These are phyloP conservation scores for Ariopsis seemanni DNA, from an alignment of 2,113 vertebrate genomes.

Conservation along the genomic window DNA sequence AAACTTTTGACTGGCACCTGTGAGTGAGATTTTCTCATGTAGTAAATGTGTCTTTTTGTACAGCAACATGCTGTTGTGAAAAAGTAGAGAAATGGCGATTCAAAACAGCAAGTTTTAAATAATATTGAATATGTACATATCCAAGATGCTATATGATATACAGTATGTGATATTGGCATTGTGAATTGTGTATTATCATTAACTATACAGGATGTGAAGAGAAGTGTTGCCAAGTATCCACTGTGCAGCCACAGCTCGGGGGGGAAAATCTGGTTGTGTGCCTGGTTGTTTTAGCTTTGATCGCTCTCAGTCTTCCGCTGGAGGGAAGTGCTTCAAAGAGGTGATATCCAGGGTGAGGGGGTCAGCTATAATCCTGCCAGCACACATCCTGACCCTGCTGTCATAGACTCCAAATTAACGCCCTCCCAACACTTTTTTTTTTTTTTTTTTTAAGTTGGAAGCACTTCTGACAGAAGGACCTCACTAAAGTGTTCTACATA, in stretches of 20 bases:
- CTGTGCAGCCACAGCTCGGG: neutral
- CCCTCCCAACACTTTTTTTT: neutral
- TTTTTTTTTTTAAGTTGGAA: neutral
- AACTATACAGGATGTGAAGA: neutral
- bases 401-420: neutral
- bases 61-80: neutral
- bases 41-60: neutral
- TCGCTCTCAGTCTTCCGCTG: neutral
- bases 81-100: neutral
- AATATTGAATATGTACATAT: neutral
- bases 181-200: neutral
- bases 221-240: neutral
- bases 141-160: neutral
- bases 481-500: neutral
- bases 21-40: neutral
- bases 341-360: slow-evolving; percentile 7
- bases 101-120: neutral
- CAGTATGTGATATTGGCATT: neutral
- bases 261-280: neutral
- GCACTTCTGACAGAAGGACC: neutral
- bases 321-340: slow-evolving; percentile 5
- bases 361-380: neutral
- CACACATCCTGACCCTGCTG: neutral
- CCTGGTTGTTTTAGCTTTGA: neutral
- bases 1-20: no score